Evolutionary conservation across 2,113 vertebrate genomes (phyloP).

Genomic region (Misgurnus anguillicaudatus): DNA sequence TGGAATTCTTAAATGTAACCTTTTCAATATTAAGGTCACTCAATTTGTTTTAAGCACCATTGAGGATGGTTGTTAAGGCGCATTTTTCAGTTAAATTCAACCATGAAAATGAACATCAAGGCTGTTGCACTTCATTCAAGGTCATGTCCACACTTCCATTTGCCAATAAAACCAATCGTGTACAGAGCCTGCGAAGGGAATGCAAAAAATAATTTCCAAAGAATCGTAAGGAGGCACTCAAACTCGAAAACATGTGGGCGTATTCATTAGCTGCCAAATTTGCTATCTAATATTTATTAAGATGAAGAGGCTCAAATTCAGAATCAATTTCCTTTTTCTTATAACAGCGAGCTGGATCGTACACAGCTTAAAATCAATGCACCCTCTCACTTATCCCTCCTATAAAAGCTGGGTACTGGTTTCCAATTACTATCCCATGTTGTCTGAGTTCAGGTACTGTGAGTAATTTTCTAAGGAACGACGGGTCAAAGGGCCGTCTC

Average conservation of each 20-base stretch:
- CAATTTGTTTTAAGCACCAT: not conserved
- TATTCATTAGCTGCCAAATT: conserved; percentile 31
- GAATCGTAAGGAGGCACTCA: not conserved
- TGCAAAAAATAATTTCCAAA: not conserved
- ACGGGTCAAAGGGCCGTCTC: conserved; percentile 6
- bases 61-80: not conserved
- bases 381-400: conserved; percentile 26
- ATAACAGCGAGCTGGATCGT: conserved; percentile 32
- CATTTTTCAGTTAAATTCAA: not conserved
- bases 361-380: conserved; percentile 50
- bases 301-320: conserved; percentile 47
- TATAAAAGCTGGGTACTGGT: conserved; percentile 45
- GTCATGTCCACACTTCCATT: conserved; percentile 4
- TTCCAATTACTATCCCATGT: conserved; percentile 44
- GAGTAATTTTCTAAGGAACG: conserved; percentile 22
- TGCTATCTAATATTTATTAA: conserved; percentile 45
- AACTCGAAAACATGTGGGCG: not conserved
- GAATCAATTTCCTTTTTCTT: conserved; percentile 41
- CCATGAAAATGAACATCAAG: not conserved
- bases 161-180: not conserved
- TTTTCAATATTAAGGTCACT: not conserved
- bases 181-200: not conserved
- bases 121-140: conserved; percentile 7
- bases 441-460: conserved; percentile 38
- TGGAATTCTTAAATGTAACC: too few relatives aligned